Percentiles rank a stretch among this genome's conserved stretches.
Conservation (phyloP, 2,888 invertebrate species). For the Apamea epomidion region DNA sequence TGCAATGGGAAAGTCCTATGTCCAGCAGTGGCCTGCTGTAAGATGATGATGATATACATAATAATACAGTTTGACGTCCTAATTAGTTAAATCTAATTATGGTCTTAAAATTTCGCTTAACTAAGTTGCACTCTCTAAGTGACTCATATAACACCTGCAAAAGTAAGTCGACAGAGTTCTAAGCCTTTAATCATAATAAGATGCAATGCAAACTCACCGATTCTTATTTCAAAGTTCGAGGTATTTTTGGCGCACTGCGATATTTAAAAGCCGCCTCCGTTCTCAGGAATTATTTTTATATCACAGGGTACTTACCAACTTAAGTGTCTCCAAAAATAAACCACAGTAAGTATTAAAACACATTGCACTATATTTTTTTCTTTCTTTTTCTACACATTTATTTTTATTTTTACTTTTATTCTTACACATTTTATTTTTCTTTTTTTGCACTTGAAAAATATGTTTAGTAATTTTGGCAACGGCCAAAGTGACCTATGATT, state of each 20-base stretch:
- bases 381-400: too few relatives aligned
- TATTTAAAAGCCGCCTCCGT: not conserved
- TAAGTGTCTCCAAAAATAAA: not conserved
- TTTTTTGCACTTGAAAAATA: not conserved
- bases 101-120: not conserved
- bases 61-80: too few relatives aligned
- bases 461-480: not conserved
- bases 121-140: not conserved
- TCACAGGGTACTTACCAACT: not conserved
- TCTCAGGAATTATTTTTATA: not conserved
- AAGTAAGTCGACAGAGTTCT: not conserved
- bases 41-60: too few relatives aligned
- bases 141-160: not conserved
- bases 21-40: too few relatives aligned
- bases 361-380: not conserved
- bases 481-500: not conserved
- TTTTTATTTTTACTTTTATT: not conserved
- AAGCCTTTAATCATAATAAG: not conserved
- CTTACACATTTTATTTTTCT: not conserved
- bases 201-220: not conserved
- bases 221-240: not conserved
- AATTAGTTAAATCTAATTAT: too few relatives aligned
- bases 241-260: not conserved
- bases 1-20: too few relatives aligned
- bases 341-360: not conserved